Conservation (phyloP, 2,797 vertebrate species). For the Spinibarbus caldwelli region DNA sequence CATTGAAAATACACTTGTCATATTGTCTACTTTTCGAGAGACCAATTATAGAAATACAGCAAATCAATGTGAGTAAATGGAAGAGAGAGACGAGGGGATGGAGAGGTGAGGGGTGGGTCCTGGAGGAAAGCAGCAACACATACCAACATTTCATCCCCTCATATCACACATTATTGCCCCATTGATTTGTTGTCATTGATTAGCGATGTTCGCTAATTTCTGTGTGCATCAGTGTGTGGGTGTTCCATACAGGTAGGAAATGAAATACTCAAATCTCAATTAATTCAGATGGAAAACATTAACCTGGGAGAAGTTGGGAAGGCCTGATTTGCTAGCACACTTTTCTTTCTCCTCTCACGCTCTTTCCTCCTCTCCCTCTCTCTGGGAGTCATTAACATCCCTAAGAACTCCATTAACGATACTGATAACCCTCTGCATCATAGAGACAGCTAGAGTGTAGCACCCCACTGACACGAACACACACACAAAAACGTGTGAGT, state of each 20-base stretch:
- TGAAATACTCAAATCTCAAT: conserved; percentile 18
- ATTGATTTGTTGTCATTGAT: conserved; percentile 77
- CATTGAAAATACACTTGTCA: conserved; percentile 33
- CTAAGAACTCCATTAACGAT: conserved; percentile 75
- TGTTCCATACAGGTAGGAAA: not conserved
- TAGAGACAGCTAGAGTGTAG: conserved; percentile 72
- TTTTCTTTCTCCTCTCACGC: conserved; percentile 3
- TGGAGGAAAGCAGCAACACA: conserved; percentile 4
- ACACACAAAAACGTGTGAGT: not conserved
- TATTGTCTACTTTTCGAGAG: conserved; percentile 57
- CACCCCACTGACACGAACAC: conserved; percentile 34
- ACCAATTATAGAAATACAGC: conserved; percentile 57
- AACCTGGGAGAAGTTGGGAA: conserved; percentile 23
- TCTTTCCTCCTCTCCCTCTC: conserved; percentile 23
- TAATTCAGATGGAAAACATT: conserved; percentile 34
- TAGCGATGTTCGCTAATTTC: conserved; percentile 65
- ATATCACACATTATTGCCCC: conserved; percentile 60
- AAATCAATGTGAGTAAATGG: conserved; percentile 54
- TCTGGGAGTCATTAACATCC: conserved; percentile 64
- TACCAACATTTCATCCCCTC: conserved; percentile 28
- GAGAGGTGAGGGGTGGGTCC: conserved; percentile 1
- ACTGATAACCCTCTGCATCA: conserved; percentile 82
- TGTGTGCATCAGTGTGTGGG: conserved; percentile 24
- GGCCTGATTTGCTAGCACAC: conserved; percentile 9
- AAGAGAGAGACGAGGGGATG: conserved; percentile 4